Conservation (phyloP, 2,888 invertebrate species). For the Cephus spinipes region DNA sequence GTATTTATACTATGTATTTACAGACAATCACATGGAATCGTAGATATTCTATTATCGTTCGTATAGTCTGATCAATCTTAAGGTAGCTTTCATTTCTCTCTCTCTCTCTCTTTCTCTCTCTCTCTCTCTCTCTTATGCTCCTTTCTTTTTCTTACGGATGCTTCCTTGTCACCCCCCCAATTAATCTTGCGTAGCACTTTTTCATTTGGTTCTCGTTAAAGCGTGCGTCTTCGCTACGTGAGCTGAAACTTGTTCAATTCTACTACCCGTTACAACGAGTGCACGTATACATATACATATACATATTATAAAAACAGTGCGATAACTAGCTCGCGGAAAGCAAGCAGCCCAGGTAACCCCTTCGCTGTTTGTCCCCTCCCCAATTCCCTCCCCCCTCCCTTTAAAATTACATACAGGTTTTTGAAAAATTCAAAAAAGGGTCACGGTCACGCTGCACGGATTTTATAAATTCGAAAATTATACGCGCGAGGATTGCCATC, state of each 20-base stretch:
- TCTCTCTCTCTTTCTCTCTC: no score
- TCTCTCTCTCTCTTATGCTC: not conserved
- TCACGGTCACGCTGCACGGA: not conserved
- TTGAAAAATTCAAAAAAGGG: not conserved
- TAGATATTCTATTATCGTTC: constrained; percentile 62
- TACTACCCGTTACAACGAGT: constrained; percentile 1
- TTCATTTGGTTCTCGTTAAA: constrained; percentile 5
- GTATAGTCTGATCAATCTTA: constrained; percentile 47
- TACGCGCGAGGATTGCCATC: no score
- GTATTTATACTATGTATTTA: constrained; percentile 64
- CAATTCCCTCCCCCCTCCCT: not conserved
- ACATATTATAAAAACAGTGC: constrained; percentile 8
- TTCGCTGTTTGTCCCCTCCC: not conserved
- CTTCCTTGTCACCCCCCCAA: not conserved
- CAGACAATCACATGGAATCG: constrained; percentile 66
- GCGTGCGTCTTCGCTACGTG: constrained; percentile 39
- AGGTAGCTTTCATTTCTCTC: not conserved
- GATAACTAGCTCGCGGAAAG: not conserved
- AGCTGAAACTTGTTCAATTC: constrained; percentile 67
- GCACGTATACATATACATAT: constrained; percentile 7
- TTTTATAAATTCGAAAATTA: no score
- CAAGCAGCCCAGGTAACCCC: not conserved
- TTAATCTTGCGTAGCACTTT: not conserved
- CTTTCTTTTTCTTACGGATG: constrained; percentile 16
- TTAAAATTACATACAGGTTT: constrained; percentile 4